Evolutionary conservation across 2,797 vertebrate genomes (phyloP), one percentile per base, ranked within the genome.

Genomic region (Agapornis canus): DNA sequence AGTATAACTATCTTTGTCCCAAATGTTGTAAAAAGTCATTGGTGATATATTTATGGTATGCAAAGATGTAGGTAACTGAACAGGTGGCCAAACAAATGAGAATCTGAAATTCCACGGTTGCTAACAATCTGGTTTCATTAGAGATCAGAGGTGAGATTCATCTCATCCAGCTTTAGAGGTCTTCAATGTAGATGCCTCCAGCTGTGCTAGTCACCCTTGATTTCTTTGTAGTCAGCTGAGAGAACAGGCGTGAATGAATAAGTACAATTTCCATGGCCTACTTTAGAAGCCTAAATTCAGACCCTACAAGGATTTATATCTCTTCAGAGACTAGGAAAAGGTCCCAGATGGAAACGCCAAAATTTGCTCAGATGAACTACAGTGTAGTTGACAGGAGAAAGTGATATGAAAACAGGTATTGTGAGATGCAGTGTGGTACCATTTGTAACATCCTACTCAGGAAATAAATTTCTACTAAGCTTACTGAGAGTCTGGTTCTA

Each of bases 201-300:
- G 51, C 91, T 92, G 84, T 73, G 94, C 43, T 60, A 59, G 40
- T 40, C 81, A 77, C 56, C 19, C 29, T 56, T n/a, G 71, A 71
- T 13, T 59, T 64, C 92, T 93, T 60, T 93, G 75, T 87, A 82
- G 78, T 77, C 81, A 91, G 39, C 64, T 93, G 91, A 60, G 88
- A 87, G 86, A 73, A 85, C 3, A 77, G 26, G 20, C 25, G 40
- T 10, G 47, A 86, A 66, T 43, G 81, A 80, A 39, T 73, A 84
- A 76, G 17, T 76, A 59, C 45, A 86, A 70, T 89, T 92, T 89
- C 66, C 75, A 64, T 92, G 92, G 80, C 94, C 91, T 96, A 94
- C 27, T 96, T 95, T 79, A 85, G 68, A 87, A 85, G 43, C 51
- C 63, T 95, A 91, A 93, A 92, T 93, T 80, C 86, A 94, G 68